Base-by-base conservation (phyloP, 2,113 vertebrate species). In the Mesitornis unicolor region DNA sequence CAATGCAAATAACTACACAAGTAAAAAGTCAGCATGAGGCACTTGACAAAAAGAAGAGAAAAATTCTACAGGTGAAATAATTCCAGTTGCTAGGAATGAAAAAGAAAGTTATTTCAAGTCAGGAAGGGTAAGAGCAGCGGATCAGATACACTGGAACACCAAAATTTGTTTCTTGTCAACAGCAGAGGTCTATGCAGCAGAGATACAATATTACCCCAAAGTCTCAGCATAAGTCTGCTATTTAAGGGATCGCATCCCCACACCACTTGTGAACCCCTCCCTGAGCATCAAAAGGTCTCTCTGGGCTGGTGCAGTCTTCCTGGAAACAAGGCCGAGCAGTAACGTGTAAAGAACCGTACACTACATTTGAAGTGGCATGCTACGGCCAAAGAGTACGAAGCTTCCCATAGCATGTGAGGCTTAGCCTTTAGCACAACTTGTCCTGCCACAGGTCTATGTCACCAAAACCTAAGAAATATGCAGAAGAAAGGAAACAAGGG, bases 361-460 rank as follows among this genome's bases (percentile, higher is more conserved):
- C 68, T 97, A 96, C 51, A 96, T 93, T 85, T 94, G 95, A 89
- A 95, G 57, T 84, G 91, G 75, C 78, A 96, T 70, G 93, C 92
- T 87, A 96, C 85, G 95, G 97, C 84, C 96, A 98, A 97, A 97
- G 95, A 94, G 92, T 35, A 91, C 76, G 90, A 83, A 93, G 86
- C 83, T 91, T 94, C 90, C 96, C 78, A 77, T 11, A 71, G 84
- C 67, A 94, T 42, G 67, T 75, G 95, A 93, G 88, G 59, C 69
- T 94, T 95, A 94, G 96, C 87, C 89, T 96, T 96, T 97, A 97
- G 93, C 94, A 97, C 95, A 97, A 61, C 96, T 96, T 95, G 97
- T 95, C 95, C 96, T 97, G 89, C 87, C 97, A 96, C 97, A 98
- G 98, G 97, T 95, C 77, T 98, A 97, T 95, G 93, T 51, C 98